phyloP scores from a whole-genome alignment of 92 coral and sea anemone genomes.

The Actinernus sp. region DNA sequence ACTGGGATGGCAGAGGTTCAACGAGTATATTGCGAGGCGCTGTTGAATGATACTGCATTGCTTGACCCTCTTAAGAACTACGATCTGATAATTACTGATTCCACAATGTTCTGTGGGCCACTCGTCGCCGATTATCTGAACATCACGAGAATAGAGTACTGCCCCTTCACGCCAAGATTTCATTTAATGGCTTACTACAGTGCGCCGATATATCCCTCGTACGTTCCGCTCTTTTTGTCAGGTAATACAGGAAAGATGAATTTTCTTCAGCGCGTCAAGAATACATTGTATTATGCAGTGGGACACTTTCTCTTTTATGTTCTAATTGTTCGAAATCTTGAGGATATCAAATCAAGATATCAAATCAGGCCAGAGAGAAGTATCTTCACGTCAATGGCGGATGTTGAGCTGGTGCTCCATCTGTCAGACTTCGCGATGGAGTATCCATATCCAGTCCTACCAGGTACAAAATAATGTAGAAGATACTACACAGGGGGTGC shows the following conservation, averaged over 20 bases:
- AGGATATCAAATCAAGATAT: conserved; percentile 38
- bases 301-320: neutral
- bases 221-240: conserved; percentile 30
- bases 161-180: conserved; percentile 8
- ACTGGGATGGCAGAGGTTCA: neutral
- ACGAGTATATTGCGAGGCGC: conserved; percentile 17
- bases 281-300: neutral
- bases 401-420: conserved; percentile 51
- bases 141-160: conserved; percentile 13
- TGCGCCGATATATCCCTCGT: conserved; percentile 21
- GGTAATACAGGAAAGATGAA: conserved; percentile 42
- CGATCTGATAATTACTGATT: conserved; percentile 43
- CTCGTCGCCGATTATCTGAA: conserved; percentile 30
- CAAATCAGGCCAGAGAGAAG: conserved; percentile 59
- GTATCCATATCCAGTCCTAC: conserved; percentile 66
- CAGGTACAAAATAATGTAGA: conserved; percentile 47
- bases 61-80: conserved; percentile 35
- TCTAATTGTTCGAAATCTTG: neutral
- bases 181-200: neutral
- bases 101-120: conserved; percentile 4
- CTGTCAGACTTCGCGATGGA: conserved; percentile 62
- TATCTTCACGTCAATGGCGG: conserved; percentile 21
- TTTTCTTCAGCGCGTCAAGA: conserved; percentile 49
- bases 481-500: too few relatives aligned
- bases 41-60: conserved; percentile 37